Base-by-base conservation (phyloP, 2,113 vertebrate species). In the Sebastes schlegelii region DNA sequence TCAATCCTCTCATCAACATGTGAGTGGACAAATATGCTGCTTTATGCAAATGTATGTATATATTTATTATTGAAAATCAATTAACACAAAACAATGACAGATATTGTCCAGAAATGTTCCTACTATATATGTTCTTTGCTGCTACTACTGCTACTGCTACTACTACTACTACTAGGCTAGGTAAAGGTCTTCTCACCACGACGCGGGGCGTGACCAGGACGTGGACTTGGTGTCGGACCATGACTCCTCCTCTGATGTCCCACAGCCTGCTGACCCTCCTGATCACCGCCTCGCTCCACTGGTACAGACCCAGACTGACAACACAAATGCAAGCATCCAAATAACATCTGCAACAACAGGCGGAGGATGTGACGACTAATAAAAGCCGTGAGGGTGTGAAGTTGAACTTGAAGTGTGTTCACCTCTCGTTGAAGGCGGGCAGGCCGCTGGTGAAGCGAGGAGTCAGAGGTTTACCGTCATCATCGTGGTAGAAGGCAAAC, bases 371-470 rank as follows among this genome's bases (percentile, higher is more conserved):
- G 26, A 34, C 26, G 26, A 34, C 26, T 34, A 34, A 34, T 34
- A 34, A 34, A 34, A 34, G 26, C 26, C 26, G 26, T 34, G 26
- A 34, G 26, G 26, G 26, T 34, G 26, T 34, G 19, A 14, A 49
- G 6, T 8, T 16, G 34, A 12, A 13, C 26, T 2, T 6, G 49
- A 23, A 11, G 4, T n/a, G 23, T 6, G 7, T 9, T 88, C 64
- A 99, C 98, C 97, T 99, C 90, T 98, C 96, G 78, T 99, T 99
- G 91, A 98, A 99, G 70, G 95, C 93, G 1, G 98, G 98, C 46
- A 99, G 95, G 57, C 98, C 98, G 80, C 97, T 96, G 76, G 96
- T 93, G 26, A 96, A 97, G 92, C 98, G 96, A 77, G 96, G 91
- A 1, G 98, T 99, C 89, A 99, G 91, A 84, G 98, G 98, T 81